Evolutionary conservation across 2,888 invertebrate species (phyloP).

Genomic region (Mamestra brassicae): DNA sequence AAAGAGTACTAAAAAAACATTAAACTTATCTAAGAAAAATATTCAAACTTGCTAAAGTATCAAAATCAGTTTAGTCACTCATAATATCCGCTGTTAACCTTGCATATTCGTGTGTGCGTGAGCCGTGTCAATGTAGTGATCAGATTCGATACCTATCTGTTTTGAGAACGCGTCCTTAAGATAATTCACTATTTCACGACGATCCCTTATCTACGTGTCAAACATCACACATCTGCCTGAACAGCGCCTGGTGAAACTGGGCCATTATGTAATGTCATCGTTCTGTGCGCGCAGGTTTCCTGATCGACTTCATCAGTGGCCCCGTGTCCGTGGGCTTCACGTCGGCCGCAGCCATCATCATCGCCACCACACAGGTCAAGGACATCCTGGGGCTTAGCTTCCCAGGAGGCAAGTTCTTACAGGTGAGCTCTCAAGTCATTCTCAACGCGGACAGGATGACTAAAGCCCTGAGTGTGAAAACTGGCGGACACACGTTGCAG

Average conservation of each 20-base stretch:
- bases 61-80: too few relatives aligned
- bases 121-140: too few relatives aligned
- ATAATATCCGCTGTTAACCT: too few relatives aligned
- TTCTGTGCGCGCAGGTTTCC: constrained; percentile 91
- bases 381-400: constrained; percentile 93
- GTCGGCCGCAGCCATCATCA: constrained; percentile 95
- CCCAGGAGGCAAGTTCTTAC: constrained; percentile 93
- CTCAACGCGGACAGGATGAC: not conserved
- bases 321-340: constrained; percentile 96
- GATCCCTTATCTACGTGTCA: too few relatives aligned
- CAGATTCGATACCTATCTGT: too few relatives aligned
- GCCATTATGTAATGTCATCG: not conserved
- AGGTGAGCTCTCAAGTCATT: constrained; percentile 74
- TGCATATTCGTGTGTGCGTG: too few relatives aligned
- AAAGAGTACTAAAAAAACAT: too few relatives aligned
- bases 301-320: constrained; percentile 96
- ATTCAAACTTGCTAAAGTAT: too few relatives aligned
- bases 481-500: not conserved
- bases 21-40: too few relatives aligned
- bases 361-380: constrained; percentile 95
- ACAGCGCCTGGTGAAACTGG: not conserved
- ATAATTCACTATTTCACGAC: not conserved
- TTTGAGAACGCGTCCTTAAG: not conserved
- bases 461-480: not conserved
- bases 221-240: not conserved